These are phyloP conservation scores for Sylvilagus floridanus DNA, from an alignment of 2,797 vertebrate genomes.

Conservation along the genomic window DNA sequence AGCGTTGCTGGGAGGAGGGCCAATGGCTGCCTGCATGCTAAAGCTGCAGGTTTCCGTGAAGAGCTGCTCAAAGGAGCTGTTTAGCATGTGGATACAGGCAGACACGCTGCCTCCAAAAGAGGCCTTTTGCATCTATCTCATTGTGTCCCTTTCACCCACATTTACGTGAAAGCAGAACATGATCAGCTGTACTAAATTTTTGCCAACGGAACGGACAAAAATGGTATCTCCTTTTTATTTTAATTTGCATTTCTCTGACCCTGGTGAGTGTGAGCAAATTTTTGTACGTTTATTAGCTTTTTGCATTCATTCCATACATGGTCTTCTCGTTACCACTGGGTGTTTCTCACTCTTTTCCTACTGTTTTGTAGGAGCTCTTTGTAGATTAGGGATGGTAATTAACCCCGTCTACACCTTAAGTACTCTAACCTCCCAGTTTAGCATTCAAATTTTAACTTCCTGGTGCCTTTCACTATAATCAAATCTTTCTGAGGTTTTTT, in stretches of 20 bases:
- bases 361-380: background rate
- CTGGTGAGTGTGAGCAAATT: background rate
- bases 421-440: no score
- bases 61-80: no score
- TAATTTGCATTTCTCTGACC: conserved; percentile 25
- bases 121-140: no score
- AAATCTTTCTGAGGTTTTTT: conserved; percentile 24
- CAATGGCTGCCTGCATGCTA: no score
- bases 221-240: background rate
- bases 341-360: background rate
- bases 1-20: no score
- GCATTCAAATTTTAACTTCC: background rate
- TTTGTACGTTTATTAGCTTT: background rate
- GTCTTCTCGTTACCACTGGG: background rate
- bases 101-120: no score
- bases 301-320: conserved; percentile 12
- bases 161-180: background rate
- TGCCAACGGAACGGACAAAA: background rate
- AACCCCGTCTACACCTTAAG: no score
- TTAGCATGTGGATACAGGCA: no score
- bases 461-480: background rate
- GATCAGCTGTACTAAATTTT: background rate
- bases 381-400: background rate
- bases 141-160: background rate
- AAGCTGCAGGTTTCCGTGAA: no score